Base-by-base conservation (phyloP, 2,113 vertebrate genomes). In the Cryptomyrus ogoouensis region DNA sequence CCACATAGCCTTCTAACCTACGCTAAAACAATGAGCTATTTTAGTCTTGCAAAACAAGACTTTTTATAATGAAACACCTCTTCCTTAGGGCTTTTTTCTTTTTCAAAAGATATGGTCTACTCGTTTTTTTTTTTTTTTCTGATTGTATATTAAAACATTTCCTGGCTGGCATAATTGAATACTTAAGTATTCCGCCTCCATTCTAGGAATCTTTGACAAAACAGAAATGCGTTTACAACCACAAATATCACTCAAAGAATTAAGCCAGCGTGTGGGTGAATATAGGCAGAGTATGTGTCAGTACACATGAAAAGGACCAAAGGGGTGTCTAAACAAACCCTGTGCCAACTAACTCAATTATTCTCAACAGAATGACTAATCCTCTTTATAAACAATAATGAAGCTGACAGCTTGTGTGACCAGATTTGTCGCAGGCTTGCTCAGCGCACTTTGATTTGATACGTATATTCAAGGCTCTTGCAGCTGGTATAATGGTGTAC, bases 81-180 rank as follows among this genome's bases (percentile, higher is more conserved):
- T 86, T 86, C 44, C 83, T 42, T 31, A 5, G 39, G 83, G 39
- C 46, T 35, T n/a, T 86, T 50, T 90, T 91, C 88, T 89, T 49
- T 70, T 80, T 62, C 7, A 53, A 91, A 90, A 53, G 90, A 91
- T 88, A 35, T 19, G 17, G 86, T 47, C 90, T 62, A 52, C 90
- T 91, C 88, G 89, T 56, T 53, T 47, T 86, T 86, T 50, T 44
- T 47, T 44, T 47, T 27, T 87, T 89, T 42, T 89, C 52, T 83
- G 58, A 89, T 89, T 89, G 52, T 66, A 90, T 88, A 90, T 56
- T 84, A 84, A 89, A 91, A 74, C 50, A 91, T 80, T 88, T 83
- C 35, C 89, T 90, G 35, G 17, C 83, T 86, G 77, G 89, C 80
- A 93, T 92, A 93, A 94, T 90, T 90, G 88, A 91, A 91, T 39